Percentiles rank a stretch among this genome's conserved stretches.
Evolutionary conservation across 2,888 invertebrate genomes (phyloP).

Genomic region (Acronicta psi): DNA sequence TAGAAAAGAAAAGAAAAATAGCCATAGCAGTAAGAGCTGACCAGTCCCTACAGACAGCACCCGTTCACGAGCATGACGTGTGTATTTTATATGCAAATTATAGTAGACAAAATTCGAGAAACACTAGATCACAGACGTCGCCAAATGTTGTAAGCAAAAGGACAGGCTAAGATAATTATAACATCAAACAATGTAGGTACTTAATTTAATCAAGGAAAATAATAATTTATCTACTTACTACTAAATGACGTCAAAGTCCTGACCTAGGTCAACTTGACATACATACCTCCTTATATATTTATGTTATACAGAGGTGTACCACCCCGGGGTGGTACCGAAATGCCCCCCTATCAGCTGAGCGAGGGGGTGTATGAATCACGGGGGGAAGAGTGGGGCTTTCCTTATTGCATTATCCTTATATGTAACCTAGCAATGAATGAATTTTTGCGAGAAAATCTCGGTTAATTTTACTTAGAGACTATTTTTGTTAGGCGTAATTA

Average conservation of each 20-base stretch:
- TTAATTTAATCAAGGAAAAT: neutral
- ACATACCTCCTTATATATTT: constrained; percentile 55
- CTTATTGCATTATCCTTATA: constrained; percentile 70
- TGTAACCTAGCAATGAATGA: constrained; percentile 59
- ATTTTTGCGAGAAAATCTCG: constrained; percentile 26
- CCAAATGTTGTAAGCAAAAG: no score
- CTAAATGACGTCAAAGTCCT: constrained; percentile 39
- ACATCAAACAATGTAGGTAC: neutral
- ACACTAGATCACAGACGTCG: no score
- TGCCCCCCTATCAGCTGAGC: constrained; percentile 61
- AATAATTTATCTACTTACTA: constrained; percentile 18
- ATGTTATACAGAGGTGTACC: constrained; percentile 51
- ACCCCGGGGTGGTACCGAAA: constrained; percentile 40
- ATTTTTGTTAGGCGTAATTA: no score
- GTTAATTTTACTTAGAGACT: constrained; percentile 4
- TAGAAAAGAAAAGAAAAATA: no score
- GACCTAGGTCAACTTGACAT: constrained; percentile 54
- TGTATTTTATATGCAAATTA: no score
- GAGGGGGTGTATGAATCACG: constrained; percentile 36
- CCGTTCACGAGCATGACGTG: no score
- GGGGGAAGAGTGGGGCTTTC: constrained; percentile 38
- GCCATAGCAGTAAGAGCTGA: no score
- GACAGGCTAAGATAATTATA: no score
- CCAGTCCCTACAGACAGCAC: no score
- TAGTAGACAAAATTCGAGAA: no score